Conservation (phyloP, 2,888 invertebrate genomes). For the Troides oblongomaculatus region DNA sequence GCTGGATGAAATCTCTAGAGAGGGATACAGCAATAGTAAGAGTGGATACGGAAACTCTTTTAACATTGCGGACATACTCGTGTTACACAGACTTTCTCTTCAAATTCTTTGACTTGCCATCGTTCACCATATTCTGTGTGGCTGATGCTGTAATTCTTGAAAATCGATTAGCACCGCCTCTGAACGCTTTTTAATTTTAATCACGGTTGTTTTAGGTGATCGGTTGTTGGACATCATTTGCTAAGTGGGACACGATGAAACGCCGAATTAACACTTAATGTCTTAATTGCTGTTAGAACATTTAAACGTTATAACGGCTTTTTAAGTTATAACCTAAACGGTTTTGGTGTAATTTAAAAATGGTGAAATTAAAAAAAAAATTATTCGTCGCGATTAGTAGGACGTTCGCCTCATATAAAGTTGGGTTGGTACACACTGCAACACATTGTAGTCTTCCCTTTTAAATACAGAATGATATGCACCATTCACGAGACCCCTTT, state of each 20-base stretch:
- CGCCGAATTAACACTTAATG: conserved; percentile 20
- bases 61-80: not conserved
- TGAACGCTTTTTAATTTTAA: conserved; percentile 21
- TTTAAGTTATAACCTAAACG: not conserved
- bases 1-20: too few species aligned
- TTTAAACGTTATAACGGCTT: conserved; percentile 3
- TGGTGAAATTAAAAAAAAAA: too few species aligned
- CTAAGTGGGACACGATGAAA: conserved; percentile 26
- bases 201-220: conserved; percentile 16
- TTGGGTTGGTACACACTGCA: too few species aligned
- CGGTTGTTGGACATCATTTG: conserved; percentile 15
- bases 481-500: too few species aligned
- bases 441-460: too few species aligned
- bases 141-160: not conserved
- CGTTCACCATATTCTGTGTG: not conserved
- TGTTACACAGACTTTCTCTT: not conserved
- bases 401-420: too few species aligned
- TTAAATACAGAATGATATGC: too few species aligned
- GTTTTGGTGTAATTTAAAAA: not conserved
- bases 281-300: conserved; percentile 20
- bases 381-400: too few species aligned
- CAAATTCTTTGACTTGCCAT: not conserved
- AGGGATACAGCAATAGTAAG: not conserved
- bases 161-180: conserved; percentile 10
- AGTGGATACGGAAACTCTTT: not conserved